Evolutionary conservation across 2,888 invertebrate species (phyloP).

Genomic region (Cosmorhoe ocellata): DNA sequence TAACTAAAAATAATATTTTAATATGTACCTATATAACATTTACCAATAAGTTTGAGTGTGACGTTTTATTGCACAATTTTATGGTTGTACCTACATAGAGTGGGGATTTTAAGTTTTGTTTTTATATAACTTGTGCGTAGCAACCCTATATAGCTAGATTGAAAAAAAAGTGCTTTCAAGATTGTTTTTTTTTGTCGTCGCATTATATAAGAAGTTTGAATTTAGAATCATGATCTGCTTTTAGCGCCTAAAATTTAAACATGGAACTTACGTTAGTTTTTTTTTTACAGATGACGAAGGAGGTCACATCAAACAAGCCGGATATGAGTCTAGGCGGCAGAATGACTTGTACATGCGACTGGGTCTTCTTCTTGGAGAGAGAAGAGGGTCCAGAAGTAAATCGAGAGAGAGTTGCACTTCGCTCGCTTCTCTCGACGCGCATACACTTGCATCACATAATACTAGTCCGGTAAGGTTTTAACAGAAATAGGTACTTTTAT

Average conservation of each 20-base stretch:
- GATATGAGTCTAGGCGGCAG: conserved; percentile 76
- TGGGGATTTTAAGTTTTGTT: no score
- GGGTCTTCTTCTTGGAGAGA: conserved; percentile 90
- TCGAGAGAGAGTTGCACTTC: conserved; percentile 77
- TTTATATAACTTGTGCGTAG: no score
- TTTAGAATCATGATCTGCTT: not conserved
- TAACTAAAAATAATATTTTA: conserved; percentile 1
- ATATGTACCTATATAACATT: no score
- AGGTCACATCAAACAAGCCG: conserved; percentile 84
- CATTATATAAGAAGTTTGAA: no score
- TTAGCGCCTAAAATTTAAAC: not conserved
- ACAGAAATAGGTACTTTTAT: no score
- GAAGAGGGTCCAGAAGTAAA: conserved; percentile 78
- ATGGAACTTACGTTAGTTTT: not conserved
- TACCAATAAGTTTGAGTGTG: no score
- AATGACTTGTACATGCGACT: conserved; percentile 92
- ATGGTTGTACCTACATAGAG: no score
- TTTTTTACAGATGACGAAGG: conserved; percentile 86
- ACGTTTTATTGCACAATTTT: not conserved
- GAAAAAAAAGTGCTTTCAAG: no score
- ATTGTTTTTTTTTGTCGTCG: no score
- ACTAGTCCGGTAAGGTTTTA: conserved; percentile 86
- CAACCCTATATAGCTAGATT: no score
- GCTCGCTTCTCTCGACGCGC: conserved; percentile 83
- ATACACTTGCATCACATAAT: conserved; percentile 89